Conservation (phyloP, 2,888 invertebrate genomes). For the Hymenopus coronatus region DNA sequence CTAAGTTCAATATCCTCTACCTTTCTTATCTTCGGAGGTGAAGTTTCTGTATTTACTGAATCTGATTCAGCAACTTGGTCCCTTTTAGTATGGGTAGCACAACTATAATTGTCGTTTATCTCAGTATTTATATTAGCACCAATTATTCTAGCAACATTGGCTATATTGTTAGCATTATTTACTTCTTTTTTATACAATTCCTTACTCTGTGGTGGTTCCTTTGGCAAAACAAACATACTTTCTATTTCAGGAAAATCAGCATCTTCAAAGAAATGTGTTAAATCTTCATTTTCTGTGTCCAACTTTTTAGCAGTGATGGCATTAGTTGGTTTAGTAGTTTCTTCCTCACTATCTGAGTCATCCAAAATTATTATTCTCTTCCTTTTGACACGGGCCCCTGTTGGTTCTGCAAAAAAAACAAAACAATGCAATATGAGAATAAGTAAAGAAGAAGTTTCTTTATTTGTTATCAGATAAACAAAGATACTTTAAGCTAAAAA, state of each 20-base stretch:
- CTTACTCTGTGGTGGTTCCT: neutral
- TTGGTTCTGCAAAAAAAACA: neutral
- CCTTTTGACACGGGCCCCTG: neutral
- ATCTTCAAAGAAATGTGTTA: neutral
- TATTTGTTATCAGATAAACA: no score
- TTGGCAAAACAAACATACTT: neutral
- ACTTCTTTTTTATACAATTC: neutral
- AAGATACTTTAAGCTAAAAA: no score
- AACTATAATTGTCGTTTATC: neutral
- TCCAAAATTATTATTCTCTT: neutral
- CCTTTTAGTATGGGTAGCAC: neutral
- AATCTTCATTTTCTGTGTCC: neutral
- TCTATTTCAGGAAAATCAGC: neutral
- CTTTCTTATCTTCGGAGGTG: neutral
- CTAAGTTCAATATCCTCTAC: neutral
- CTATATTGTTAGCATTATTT: neutral
- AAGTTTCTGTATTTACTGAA: neutral
- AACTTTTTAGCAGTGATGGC: neutral
- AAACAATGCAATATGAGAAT: neutral
- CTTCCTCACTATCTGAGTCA: neutral
- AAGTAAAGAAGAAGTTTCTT: no score
- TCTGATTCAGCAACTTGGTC: neutral
- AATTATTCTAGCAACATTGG: no score
- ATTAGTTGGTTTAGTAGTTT: neutral
- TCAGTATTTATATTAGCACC: neutral